phyloP scores from a whole-genome alignment of 2,797 vertebrate species.

The Cottoperca gobio region DNA sequence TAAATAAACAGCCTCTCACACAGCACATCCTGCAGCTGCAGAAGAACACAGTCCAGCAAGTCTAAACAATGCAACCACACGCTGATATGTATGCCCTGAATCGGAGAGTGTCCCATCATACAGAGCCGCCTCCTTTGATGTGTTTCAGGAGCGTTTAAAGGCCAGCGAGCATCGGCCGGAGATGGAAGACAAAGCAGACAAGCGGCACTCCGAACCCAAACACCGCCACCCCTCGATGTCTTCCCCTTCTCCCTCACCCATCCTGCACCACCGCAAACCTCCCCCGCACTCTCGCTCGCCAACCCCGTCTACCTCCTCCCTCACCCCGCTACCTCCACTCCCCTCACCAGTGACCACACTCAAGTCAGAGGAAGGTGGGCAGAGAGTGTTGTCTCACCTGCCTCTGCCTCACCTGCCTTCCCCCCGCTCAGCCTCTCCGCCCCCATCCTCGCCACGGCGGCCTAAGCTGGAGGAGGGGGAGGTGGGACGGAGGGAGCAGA shows the following conservation, averaged over 20 bases:
- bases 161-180: constrained; percentile 90
- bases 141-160: constrained; percentile 92
- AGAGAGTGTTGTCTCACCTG: constrained; percentile 86
- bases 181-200: constrained; percentile 91
- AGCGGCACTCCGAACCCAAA: constrained; percentile 88
- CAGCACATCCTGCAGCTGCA: constrained; percentile 21
- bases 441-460: constrained; percentile 87
- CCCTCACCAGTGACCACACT: constrained; percentile 87
- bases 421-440: constrained; percentile 83
- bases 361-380: constrained; percentile 91
- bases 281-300: constrained; percentile 82
- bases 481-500: constrained; percentile 85
- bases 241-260: constrained; percentile 77
- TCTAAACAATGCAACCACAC: constrained; percentile 18
- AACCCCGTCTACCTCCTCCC: constrained; percentile 85
- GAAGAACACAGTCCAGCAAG: not conserved
- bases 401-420: constrained; percentile 74
- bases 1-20: not conserved
- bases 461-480: constrained; percentile 91
- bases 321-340: constrained; percentile 86
- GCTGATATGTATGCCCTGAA: constrained; percentile 1
- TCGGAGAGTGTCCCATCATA: not conserved
- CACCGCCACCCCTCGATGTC: constrained; percentile 80
- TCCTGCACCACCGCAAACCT: constrained; percentile 88
- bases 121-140: constrained; percentile 3